Evolutionary conservation across 92 coral and sea anemone species (phyloP), one percentile per base, ranked within the genome.

Genomic region (Metridium senile): DNA sequence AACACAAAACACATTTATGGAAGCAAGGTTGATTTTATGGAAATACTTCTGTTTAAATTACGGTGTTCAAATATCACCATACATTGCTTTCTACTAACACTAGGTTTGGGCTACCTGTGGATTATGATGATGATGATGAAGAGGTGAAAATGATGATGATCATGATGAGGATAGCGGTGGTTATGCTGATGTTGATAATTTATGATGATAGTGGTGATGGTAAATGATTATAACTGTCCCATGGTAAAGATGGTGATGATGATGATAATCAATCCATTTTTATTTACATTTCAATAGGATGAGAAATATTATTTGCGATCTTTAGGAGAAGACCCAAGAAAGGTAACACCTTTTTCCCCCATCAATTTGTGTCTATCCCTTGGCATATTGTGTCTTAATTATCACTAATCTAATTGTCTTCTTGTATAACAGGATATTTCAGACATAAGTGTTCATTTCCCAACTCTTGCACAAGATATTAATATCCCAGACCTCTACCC

Each of bases 281-380:
- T n/a, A n/a, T n/a, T n/a, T n/a, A n/a, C n/a, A n/a, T n/a, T 43
- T 0, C 51, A 27, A 13, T 28, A 91, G 97, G 90, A 82, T 58
- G 97, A 91, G 53, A 88, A 79, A 62, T 91, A 91, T 52, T 91
- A 91, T 73, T 33, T 91, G 46, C 79, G 97, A 27, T 91, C 97
- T 16, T 82, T 91, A 66, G 97, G 97, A 79, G 97, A 88, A 59
- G 93, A 91, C 71, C 97, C 97, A 32, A 82, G 97, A 71, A 91
- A 88, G 90, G 97, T 91, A 71, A 68, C 49, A 39, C 49, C 49
- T 39, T 39, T 39, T 39, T 39, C 49, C 13, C n/a, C n/a, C n/a
- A n/a, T 39, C 49, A 39, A 39, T 13, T 39, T 39, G 49, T 39
- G 8, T 39, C 6, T 39, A 39, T 39, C 49, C 8, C 49, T 13